These are phyloP conservation scores for Pachyuromys duprasi DNA, from an alignment of 2,797 vertebrate genomes.

Conservation along the genomic window DNA sequence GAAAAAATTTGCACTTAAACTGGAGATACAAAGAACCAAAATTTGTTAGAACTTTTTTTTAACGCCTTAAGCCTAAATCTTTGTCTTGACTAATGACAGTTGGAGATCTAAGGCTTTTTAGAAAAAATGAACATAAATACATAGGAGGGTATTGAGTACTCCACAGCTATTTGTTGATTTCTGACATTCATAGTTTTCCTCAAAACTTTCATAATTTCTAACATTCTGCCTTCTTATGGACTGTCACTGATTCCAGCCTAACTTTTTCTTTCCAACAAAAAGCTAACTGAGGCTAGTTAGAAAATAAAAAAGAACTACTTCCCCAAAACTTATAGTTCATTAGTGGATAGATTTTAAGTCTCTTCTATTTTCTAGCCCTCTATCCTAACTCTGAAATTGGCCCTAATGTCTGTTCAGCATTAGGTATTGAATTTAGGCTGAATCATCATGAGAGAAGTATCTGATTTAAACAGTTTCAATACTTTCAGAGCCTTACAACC, in stretches of 20 bases:
- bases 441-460: background rate
- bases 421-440: background rate
- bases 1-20: background rate
- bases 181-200: background rate
- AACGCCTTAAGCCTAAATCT: background rate
- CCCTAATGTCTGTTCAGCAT: background rate
- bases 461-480: background rate
- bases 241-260: background rate
- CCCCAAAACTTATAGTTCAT: background rate
- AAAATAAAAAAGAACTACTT: background rate
- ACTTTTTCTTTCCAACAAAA: background rate
- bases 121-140: background rate
- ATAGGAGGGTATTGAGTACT: background rate
- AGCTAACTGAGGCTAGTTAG: background rate
- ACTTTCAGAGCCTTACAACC: background rate
- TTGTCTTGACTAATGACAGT: background rate
- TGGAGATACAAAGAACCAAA: background rate
- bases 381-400: background rate
- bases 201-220: background rate
- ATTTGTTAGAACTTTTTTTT: background rate
- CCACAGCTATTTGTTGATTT: conserved; percentile 19
- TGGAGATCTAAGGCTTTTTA: background rate
- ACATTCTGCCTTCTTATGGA: background rate
- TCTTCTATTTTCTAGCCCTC: background rate
- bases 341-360: background rate